phyloP scores from a whole-genome alignment of 2,888 invertebrate species.

The Periphyllus acericola region DNA sequence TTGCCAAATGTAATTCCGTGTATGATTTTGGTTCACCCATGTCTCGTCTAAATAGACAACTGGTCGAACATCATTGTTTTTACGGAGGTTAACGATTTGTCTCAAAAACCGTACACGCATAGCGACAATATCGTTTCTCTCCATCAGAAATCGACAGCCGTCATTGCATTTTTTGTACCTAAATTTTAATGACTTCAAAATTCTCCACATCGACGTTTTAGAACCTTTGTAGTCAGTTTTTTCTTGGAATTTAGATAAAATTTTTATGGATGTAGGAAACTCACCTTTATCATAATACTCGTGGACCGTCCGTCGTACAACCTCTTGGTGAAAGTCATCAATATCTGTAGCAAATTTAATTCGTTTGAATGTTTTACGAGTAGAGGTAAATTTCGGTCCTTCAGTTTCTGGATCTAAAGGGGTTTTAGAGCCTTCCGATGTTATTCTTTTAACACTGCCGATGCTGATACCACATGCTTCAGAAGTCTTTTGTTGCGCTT shows the following conservation, averaged over 20 bases:
- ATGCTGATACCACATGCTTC: neutral
- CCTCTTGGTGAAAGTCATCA: constrained; percentile 28
- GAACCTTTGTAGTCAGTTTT: constrained; percentile 41
- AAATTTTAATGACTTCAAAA: constrained; percentile 10
- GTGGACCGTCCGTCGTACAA: constrained; percentile 8
- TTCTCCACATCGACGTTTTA: neutral
- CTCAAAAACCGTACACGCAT: neutral
- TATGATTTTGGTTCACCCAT: neutral
- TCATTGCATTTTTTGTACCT: constrained; percentile 31
- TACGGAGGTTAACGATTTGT: neutral
- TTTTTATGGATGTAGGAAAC: constrained; percentile 10
- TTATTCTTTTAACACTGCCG: neutral
- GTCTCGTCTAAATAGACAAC: constrained; percentile 4
- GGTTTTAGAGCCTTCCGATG: neutral
- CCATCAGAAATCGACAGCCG: constrained; percentile 28
- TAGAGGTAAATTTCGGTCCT: neutral
- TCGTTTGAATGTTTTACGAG: neutral
- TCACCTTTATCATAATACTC: constrained; percentile 28
- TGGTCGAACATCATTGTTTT: neutral
- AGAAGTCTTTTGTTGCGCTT: neutral
- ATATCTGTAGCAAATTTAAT: neutral
- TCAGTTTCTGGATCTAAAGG: neutral
- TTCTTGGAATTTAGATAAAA: neutral
- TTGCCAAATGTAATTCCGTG: constrained; percentile 3
- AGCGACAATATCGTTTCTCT: constrained; percentile 13